A percentile compares a stretch with the other conserved stretches of the same genome.
These are phyloP conservation scores for Axea sp. DNA, from an alignment of 2,888 invertebrate species.

Conservation along the genomic window DNA sequence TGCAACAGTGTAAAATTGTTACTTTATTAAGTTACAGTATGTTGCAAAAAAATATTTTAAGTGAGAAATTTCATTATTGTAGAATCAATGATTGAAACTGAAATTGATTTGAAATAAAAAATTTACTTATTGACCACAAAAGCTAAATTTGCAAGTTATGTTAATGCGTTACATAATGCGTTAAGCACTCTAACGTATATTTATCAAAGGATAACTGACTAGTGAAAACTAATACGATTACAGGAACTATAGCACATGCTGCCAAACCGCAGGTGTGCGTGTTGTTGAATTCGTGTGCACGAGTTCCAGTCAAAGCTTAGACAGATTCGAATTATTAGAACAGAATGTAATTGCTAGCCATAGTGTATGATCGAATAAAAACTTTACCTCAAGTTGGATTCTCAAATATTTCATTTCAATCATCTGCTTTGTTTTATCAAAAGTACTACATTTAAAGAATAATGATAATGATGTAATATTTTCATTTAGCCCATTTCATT, in stretches of 20 bases:
- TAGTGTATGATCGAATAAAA: constrained; percentile 28
- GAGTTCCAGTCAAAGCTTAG: constrained; percentile 56
- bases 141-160: constrained; percentile 23
- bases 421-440: too few relatives aligned
- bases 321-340: constrained; percentile 46
- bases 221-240: constrained; percentile 63
- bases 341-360: constrained; percentile 46
- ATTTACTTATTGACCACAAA: too few relatives aligned
- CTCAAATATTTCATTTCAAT: too few relatives aligned
- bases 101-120: too few relatives aligned
- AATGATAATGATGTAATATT: too few relatives aligned
- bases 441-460: too few relatives aligned
- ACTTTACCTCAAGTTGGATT: constrained; percentile 1
- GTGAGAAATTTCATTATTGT: too few relatives aligned
- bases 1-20: too few relatives aligned
- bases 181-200: constrained; percentile 56
- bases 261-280: constrained; percentile 61
- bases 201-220: constrained; percentile 61
- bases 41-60: too few relatives aligned
- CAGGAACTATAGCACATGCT: constrained; percentile 51
- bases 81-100: too few relatives aligned
- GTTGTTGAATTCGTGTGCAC: constrained; percentile 58
- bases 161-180: constrained; percentile 41
- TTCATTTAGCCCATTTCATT: too few relatives aligned
- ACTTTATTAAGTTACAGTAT: too few relatives aligned